Base-by-base conservation (phyloP, 2,797 vertebrate species). In the Premnoplex brunnescens region DNA sequence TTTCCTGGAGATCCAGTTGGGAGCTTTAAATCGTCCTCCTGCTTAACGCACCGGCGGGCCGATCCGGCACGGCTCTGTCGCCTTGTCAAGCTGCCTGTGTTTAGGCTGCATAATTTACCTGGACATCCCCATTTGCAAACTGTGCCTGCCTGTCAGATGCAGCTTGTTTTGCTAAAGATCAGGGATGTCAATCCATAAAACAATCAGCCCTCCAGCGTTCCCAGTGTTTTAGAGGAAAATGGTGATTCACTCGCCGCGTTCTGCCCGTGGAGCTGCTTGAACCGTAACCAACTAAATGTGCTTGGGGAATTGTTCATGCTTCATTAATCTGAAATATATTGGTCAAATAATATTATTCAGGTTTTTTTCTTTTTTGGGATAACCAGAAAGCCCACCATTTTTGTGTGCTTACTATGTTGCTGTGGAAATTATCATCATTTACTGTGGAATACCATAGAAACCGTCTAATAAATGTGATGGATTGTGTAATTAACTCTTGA, bases 401-500 rank as follows among this genome's bases (percentile, higher is more conserved):
- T 69, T 89, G 62, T 87, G 55, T 44, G 46, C 92, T 88, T 82
- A 86, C 90, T 94, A 78, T 67, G 72, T 95, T 96, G 78, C 39
- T 90, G 81, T 88, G 85, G 44, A 84, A 97, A 95, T 97, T 94
- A 95, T 96, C 94, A 95, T 96, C 94, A 79, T 92, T 93, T 88
- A 75, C 91, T 97, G 96, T 97, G 95, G 93, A 97, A 97, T 97
- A 90, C 96, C 96, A 91, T 95, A 95, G 95, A 96, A 98, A 88
- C 86, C 96, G 96, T 97, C 97, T 96, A 96, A 97, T 98, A 98
- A 98, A 97, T 54, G 73, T 98, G 97, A 98, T 97, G 93, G 96
- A 98, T 98, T 91, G 91, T 96, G 95, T 97, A 98, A 98, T 98
- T 98, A 98, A 96, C 95, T 97, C 97, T 97, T 98, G 97, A 97